phyloP scores from a whole-genome alignment of 2,888 invertebrate species.

The Oscheius sp. region DNA sequence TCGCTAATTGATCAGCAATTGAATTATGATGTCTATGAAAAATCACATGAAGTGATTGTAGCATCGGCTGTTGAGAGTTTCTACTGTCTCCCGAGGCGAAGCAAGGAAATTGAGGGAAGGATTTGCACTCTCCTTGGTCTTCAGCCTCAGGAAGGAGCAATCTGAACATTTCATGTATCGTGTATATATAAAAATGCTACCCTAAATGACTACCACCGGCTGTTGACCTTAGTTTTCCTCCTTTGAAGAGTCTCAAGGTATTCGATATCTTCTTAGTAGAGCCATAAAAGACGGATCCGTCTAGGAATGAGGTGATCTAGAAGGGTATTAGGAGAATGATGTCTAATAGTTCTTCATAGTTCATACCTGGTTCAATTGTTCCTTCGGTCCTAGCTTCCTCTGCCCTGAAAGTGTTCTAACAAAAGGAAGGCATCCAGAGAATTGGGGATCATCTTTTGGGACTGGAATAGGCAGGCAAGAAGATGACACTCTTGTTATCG shows the following conservation, averaged over 20 bases:
- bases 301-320: slow-evolving; percentile 77
- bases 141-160: slow-evolving; percentile 44
- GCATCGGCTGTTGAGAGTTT: slow-evolving; percentile 65
- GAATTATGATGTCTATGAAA: slow-evolving; percentile 69
- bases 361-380: slow-evolving; percentile 76
- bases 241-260: slow-evolving; percentile 55
- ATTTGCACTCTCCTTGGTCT: slow-evolving; percentile 77
- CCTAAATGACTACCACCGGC: slow-evolving; percentile 31
- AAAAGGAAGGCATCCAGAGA: slow-evolving; percentile 74
- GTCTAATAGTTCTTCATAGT: too few species aligned
- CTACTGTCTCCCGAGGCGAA: slow-evolving; percentile 50
- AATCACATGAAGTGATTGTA: slow-evolving; percentile 66
- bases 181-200: not conserved
- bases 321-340: too few species aligned
- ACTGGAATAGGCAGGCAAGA: slow-evolving; percentile 92
- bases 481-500: slow-evolving; percentile 85
- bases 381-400: slow-evolving; percentile 73
- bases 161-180: slow-evolving; percentile 24
- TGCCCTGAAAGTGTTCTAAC: slow-evolving; percentile 90
- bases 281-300: slow-evolving; percentile 68
- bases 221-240: slow-evolving; percentile 57
- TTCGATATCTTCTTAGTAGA: slow-evolving; percentile 66
- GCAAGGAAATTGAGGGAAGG: slow-evolving; percentile 45
- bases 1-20: slow-evolving; percentile 53
- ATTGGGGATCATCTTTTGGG: slow-evolving; percentile 87